Percentiles rank a stretch among this genome's conserved stretches.
Evolutionary conservation across 2,888 invertebrate genomes (phyloP).

Genomic region (Oscheius sp.): DNA sequence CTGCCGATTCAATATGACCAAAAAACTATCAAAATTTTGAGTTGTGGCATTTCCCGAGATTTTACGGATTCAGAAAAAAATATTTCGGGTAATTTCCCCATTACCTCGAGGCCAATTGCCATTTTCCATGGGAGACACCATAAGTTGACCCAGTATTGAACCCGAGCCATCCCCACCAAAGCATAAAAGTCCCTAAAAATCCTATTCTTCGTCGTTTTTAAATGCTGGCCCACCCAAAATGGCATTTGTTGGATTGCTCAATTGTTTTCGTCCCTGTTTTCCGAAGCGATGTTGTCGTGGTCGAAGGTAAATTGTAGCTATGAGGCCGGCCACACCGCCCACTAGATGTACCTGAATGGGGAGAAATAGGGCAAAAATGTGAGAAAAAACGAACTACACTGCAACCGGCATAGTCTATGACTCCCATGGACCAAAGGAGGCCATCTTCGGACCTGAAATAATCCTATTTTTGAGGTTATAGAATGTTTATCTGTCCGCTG

Average conservation of each 20-base stretch:
- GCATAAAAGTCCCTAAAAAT: conserved; percentile 52
- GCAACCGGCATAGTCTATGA: conserved; percentile 64
- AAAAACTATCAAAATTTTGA: too few relatives aligned
- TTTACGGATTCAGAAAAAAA: neutral
- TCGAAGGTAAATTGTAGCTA: conserved; percentile 61
- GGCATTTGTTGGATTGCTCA: conserved; percentile 65
- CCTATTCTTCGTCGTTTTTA: neutral
- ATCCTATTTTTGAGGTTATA: too few relatives aligned
- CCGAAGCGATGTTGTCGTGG: conserved; percentile 60
- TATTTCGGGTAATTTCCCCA: neutral
- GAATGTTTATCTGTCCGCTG: too few relatives aligned
- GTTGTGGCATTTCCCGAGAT: too few relatives aligned
- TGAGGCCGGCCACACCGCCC: conserved; percentile 62
- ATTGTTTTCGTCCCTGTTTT: conserved; percentile 54
- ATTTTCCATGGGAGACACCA: conserved; percentile 58
- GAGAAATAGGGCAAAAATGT: neutral
- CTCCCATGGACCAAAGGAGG: conserved; percentile 52
- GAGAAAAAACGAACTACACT: conserved; percentile 44
- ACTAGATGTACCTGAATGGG: conserved; percentile 59
- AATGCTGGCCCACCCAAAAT: conserved; percentile 47
- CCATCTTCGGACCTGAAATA: conserved; percentile 47
- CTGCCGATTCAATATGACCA: too few relatives aligned
- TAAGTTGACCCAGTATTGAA: conserved; percentile 65
- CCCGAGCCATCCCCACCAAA: conserved; percentile 65
- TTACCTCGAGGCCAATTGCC: conserved; percentile 60